Conservation (phyloP, 1,140 invertebrate species). For the Cecropterus lyciades region DNA sequence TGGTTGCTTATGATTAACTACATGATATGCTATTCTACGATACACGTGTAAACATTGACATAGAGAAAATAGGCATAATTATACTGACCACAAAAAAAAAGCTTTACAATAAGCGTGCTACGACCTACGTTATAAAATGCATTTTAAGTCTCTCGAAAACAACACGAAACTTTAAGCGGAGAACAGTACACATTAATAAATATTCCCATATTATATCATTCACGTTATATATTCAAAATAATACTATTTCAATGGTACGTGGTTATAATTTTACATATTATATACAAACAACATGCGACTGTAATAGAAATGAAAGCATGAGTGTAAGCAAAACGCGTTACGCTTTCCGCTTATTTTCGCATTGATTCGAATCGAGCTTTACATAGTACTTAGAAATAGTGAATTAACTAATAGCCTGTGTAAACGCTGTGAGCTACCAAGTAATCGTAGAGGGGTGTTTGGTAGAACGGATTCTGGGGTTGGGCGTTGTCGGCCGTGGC, state of each 20-base stretch:
- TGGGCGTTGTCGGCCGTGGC: not conserved
- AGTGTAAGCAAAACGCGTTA: not conserved
- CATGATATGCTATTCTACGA: constrained; percentile 32
- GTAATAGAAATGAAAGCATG: too few species aligned
- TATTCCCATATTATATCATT: too few species aligned
- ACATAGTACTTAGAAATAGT: not conserved
- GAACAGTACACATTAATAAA: not conserved
- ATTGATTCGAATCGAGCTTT: constrained; percentile 20
- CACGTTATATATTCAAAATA: too few species aligned
- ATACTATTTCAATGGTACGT: too few species aligned
- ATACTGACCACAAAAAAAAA: constrained; percentile 17
- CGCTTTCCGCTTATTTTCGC: constrained; percentile 23
- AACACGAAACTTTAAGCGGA: constrained; percentile 7
- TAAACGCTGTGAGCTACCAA: constrained; percentile 73
- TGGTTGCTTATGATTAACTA: constrained; percentile 27
- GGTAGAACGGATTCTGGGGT: constrained; percentile 29
- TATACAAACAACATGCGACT: not conserved
- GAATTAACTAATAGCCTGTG: constrained; percentile 49
- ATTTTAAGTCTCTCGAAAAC: not conserved
- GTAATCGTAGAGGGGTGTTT: constrained; percentile 68
- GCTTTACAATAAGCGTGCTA: constrained; percentile 23
- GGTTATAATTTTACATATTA: too few species aligned
- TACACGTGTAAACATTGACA: constrained; percentile 29
- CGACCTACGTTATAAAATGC: constrained; percentile 25
- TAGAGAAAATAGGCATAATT: constrained; percentile 30